Base-by-base conservation (phyloP, 2,113 vertebrate genomes). In the Garra rufa region DNA sequence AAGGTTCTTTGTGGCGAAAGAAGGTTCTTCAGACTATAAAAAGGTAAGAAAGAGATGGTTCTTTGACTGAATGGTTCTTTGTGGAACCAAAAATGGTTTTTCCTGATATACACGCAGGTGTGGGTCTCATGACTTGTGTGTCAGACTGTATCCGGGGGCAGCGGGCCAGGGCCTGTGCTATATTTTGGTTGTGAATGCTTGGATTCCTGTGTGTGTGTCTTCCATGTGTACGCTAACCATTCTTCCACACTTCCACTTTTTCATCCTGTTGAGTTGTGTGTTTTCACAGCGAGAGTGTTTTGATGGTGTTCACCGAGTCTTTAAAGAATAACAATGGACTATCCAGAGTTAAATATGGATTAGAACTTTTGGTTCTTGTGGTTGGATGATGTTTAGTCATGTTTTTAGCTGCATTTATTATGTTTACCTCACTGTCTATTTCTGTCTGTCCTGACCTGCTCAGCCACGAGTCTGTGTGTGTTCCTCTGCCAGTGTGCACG, bases 381-480 rank as follows among this genome's bases (percentile, higher is more conserved):
- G 76, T 59, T 10, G 38, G 55, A 43, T 43, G 21, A 43, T 26
- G 76, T 77, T 59, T 77, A 24, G 30, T 50, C 14, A 75, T 30
- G 73, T 34, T 34, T 41, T 11, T 41, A 14, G 24, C 75, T 55
- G 19, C 11, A 55, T 55, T 65, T 80, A 46, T 21, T 19, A 30
- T 46, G 26, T 80, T 65, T 63, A 28, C 17, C 48, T 71, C 41
- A 43, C n/a, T 83, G 52, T 87, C 65, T 84, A 59, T 81, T 79
- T 85, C 38, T 48, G 28, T 15, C 50, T 48, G 70, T 61, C 11
- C 7, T 67, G 26, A 21, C 17, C 3, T 50, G 44, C 13, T 69
- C 26, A 21, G 38, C 3, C 52, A 5, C 6, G 65, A 61, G 69
- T 63, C 26, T 65, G 52, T 69, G 61, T 43, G 46, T 43, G 83